phyloP scores from a whole-genome alignment of 1,140 invertebrate genomes.

The Harlomillsia oculata region DNA sequence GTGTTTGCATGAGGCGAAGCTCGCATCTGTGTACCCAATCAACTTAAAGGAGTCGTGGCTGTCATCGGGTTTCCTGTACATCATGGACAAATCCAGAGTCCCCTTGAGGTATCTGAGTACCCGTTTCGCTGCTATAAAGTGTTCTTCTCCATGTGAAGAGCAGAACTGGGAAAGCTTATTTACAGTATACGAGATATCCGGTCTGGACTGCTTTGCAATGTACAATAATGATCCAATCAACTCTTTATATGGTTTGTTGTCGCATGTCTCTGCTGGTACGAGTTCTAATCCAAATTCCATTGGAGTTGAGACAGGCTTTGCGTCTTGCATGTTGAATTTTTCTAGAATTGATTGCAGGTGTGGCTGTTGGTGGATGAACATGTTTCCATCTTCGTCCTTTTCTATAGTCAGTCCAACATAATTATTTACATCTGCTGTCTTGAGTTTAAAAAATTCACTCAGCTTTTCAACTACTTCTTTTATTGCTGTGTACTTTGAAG shows the following conservation, averaged over 20 bases:
- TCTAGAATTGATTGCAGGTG: conserved; percentile 37
- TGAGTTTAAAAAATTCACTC: background rate
- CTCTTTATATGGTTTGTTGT: conserved; percentile 35
- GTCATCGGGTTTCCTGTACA: background rate
- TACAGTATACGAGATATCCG: conserved; percentile 33
- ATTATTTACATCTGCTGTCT: background rate
- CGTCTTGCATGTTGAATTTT: conserved; percentile 4
- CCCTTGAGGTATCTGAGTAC: conserved; percentile 5
- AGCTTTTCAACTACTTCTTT: background rate
- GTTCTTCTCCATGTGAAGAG: background rate
- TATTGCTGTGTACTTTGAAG: background rate
- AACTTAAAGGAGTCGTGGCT: too few species aligned
- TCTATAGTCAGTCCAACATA: conserved; percentile 8
- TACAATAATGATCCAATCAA: conserved; percentile 40
- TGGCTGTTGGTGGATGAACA: background rate
- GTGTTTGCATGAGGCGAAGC: background rate
- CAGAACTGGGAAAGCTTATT: background rate
- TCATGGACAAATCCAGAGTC: conserved; percentile 3
- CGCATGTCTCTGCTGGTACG: background rate
- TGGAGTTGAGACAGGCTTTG: background rate
- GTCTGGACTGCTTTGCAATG: conserved; percentile 38
- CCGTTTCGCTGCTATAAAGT: background rate
- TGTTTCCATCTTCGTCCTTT: background rate
- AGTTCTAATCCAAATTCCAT: conserved; percentile 11
- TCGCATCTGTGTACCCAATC: conserved; percentile 14